phyloP scores from a whole-genome alignment of 2,113 vertebrate genomes.

The Myrmecophaga tridactyla region DNA sequence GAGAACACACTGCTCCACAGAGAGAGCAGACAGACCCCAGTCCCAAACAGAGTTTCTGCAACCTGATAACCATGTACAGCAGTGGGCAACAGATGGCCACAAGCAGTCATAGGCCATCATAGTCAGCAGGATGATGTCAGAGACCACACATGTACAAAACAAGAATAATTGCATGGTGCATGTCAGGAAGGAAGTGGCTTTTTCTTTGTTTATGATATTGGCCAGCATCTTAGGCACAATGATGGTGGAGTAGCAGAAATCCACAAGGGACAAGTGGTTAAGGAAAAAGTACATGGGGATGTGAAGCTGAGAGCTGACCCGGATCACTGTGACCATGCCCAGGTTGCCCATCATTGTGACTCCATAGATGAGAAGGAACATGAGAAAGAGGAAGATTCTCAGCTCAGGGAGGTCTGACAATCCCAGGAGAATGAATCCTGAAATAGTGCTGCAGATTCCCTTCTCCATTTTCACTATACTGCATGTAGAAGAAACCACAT shows the following conservation, averaged over 20 bases:
- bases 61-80: constrained; percentile 34
- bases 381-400: neutral
- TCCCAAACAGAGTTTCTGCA: neutral
- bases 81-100: constrained; percentile 60
- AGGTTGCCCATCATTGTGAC: constrained; percentile 48
- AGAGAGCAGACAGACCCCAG: constrained; percentile 41
- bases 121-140: constrained; percentile 46
- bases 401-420: constrained; percentile 46
- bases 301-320: constrained; percentile 13
- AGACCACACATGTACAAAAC: neutral
- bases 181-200: constrained; percentile 31
- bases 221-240: constrained; percentile 66
- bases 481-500: neutral
- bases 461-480: neutral
- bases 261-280: constrained; percentile 58
- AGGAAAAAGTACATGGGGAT: constrained; percentile 74
- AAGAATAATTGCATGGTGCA: constrained; percentile 55
- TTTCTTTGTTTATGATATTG: constrained; percentile 1
- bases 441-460: neutral
- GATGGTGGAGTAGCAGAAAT: constrained; percentile 64
- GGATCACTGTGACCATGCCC: constrained; percentile 45
- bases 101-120: constrained; percentile 66
- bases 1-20: neutral
- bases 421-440: constrained; percentile 25
- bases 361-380: constrained; percentile 59